phyloP scores from a whole-genome alignment of 35 echinoderm and acorn worm genomes.

The Apostichopus californicus region DNA sequence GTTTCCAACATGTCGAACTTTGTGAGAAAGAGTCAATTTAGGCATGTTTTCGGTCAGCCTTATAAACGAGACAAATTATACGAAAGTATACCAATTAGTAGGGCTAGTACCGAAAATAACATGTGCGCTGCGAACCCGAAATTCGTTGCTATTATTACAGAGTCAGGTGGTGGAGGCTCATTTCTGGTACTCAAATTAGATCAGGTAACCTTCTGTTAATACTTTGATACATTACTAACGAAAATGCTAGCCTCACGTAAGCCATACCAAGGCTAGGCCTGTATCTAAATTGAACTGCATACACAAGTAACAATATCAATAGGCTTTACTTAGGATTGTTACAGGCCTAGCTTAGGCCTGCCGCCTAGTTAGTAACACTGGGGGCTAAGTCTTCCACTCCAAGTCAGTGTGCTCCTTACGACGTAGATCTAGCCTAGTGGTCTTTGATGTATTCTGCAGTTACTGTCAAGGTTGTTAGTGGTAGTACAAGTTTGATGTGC shows the following conservation, averaged over 20 bases:
- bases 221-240: too few species aligned
- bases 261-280: background rate
- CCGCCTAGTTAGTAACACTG: too few species aligned
- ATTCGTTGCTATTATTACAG: constrained; percentile 77
- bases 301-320: background rate
- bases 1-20: constrained; percentile 50
- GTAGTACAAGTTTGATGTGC: too few species aligned
- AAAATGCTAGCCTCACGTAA: background rate
- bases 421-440: too few species aligned
- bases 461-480: too few species aligned
- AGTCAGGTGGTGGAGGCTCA: constrained; percentile 66
- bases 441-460: too few species aligned
- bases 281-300: too few species aligned
- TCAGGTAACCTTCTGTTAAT: constrained; percentile 55
- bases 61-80: constrained; percentile 62
- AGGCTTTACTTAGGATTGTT: background rate
- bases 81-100: constrained; percentile 61
- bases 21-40: constrained; percentile 67
- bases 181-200: constrained; percentile 65
- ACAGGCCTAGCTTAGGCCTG: too few species aligned
- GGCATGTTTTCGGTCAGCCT: constrained; percentile 69
- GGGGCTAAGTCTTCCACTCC: too few species aligned
- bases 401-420: too few species aligned
- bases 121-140: constrained; percentile 87
- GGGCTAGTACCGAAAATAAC: constrained; percentile 24